These are phyloP conservation scores for Acanthisitta chloris DNA, from an alignment of 2,113 vertebrate genomes.

Conservation along the genomic window DNA sequence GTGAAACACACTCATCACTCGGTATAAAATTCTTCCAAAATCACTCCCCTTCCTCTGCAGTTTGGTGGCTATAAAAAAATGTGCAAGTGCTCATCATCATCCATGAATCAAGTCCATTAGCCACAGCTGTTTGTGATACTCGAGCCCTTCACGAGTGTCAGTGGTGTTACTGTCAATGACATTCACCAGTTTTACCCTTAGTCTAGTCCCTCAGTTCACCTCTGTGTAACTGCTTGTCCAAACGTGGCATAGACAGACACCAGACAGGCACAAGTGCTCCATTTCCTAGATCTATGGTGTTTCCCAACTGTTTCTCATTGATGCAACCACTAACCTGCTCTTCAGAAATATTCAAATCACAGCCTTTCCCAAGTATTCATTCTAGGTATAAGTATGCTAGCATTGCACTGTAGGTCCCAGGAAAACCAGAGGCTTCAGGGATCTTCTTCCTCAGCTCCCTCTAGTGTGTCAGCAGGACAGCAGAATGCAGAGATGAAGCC, in stretches of 20 bases:
- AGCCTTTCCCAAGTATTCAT: neutral
- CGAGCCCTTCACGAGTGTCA: neutral
- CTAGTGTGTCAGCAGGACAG: neutral
- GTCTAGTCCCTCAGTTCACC: neutral
- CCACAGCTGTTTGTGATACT: accelerated
- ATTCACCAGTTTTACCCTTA: neutral
- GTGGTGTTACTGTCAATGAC: accelerated
- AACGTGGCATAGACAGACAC: neutral
- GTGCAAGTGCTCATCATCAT: neutral
- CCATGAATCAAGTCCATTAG: neutral
- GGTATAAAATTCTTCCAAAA: neutral
- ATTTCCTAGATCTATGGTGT: accelerated
- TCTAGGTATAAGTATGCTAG: neutral
- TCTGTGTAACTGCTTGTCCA: neutral
- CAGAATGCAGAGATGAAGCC: neutral
- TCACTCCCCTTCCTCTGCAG: neutral
- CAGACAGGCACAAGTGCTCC: neutral
- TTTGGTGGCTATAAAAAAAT: neutral
- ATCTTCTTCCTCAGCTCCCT: neutral
- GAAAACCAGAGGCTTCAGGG: neutral
- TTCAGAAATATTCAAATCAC: neutral
- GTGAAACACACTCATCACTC: neutral
- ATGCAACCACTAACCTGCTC: neutral
- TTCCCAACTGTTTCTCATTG: neutral
- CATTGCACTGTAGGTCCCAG: neutral